phyloP scores from a whole-genome alignment of 2,797 vertebrate species.

The Oophaga sylvatica region DNA sequence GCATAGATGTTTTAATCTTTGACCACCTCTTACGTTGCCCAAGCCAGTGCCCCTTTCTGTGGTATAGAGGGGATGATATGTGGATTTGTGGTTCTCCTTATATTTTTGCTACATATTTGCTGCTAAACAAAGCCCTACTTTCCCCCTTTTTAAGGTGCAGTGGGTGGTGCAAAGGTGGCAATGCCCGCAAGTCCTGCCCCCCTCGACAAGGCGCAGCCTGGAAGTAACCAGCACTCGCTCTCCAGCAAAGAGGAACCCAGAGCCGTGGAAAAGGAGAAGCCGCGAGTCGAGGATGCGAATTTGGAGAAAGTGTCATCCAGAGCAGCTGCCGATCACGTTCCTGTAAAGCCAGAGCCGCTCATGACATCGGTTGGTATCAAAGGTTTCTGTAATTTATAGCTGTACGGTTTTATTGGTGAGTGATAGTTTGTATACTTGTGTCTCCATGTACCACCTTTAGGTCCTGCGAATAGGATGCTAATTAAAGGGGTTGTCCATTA shows the following conservation, averaged over 20 bases:
- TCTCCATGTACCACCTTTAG: too few species aligned
- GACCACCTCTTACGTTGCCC: too few species aligned
- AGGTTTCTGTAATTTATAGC: not conserved
- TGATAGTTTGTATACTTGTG: too few species aligned
- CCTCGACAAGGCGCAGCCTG: slow-evolving; percentile 88
- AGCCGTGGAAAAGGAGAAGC: slow-evolving; percentile 86
- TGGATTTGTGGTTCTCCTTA: not conserved
- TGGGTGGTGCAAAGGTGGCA: slow-evolving; percentile 99
- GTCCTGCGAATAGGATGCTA: too few species aligned
- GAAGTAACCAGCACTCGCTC: slow-evolving; percentile 88
- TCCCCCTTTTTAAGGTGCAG: slow-evolving; percentile 99
- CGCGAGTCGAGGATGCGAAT: slow-evolving; percentile 79
- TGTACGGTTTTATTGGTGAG: not conserved
- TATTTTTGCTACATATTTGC: slow-evolving; percentile 56
- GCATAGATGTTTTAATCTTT: not conserved
- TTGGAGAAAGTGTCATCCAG: slow-evolving; percentile 84
- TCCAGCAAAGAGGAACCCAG: slow-evolving; percentile 89
- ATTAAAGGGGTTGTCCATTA: too few species aligned
- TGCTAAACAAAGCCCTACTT: slow-evolving; percentile 87
- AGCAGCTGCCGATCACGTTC: slow-evolving; percentile 82
- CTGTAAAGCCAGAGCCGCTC: slow-evolving; percentile 86
- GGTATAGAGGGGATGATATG: not conserved
- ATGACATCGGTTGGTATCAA: slow-evolving; percentile 79
- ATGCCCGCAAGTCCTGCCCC: slow-evolving; percentile 91
- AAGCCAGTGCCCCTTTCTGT: not conserved